Base-by-base conservation (phyloP, 2,797 vertebrate species). In the Knipowitschia caucasica region DNA sequence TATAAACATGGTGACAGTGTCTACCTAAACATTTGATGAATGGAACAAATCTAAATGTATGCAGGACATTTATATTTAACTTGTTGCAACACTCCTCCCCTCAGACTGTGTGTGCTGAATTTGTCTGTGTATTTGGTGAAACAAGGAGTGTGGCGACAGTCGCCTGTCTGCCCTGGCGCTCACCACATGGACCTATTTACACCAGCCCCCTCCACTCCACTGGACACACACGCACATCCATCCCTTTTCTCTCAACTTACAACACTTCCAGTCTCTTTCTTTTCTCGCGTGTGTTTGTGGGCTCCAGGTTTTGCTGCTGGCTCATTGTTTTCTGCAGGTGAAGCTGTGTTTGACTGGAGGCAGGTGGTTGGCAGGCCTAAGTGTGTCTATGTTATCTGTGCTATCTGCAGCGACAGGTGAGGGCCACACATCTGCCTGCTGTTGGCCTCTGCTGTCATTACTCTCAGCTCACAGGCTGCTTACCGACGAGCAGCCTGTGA, bases 341-440 rank as follows among this genome's bases (percentile, higher is more conserved):
- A 86, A 87, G 84, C 83, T 86, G 73, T 89, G 82, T 89, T 90
- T 91, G 86, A 86, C 86, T 88, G 83, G 63, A 81, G 89, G 88
- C 89, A 92, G 91, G 86, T 86, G 86, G 85, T 75, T 84, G 63
- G 75, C 81, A 77, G 74, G 63, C 45, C 52, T 78, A 47, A 64
- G 43, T 44, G 54, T 58, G 56, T 71, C 66, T 62, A 17, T 75
- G 78, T 81, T 88, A 86, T 86, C 83, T 73, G 69, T 44, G 50
- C 64, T 78, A 67, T 81, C 71, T 74, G 64, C 70, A 69, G 65
- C 56, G 74, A 82, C 84, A 88, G 84, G 83, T 88, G 86, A 84
- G 72, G 68, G 69, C 60, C 45, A 26, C 51, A 42, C 81, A 86
- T 81, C 82, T 88, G 79, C 79, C 77, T 77, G 71, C 73, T 76